Percentiles rank a stretch among this genome's conserved stretches.
These are phyloP conservation scores for Dipodomys ordii DNA, from an alignment of 2,113 vertebrate species.

Conservation along the genomic window DNA sequence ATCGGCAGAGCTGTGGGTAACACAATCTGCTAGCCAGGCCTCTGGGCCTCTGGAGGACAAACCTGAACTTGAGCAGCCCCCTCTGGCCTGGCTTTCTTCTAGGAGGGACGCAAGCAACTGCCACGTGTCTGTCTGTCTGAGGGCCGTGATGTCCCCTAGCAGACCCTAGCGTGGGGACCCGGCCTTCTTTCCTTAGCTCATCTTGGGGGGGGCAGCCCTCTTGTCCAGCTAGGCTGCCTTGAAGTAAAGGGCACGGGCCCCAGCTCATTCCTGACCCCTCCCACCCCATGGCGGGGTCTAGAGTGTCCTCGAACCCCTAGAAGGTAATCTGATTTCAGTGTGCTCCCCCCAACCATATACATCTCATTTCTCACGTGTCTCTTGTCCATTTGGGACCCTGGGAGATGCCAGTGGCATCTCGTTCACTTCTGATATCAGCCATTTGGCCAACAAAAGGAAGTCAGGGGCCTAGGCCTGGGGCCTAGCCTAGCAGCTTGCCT, in stretches of 20 bases:
- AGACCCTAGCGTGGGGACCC: too few species aligned
- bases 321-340: not conserved
- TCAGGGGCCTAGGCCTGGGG: not conserved
- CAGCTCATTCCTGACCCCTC: not conserved
- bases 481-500: not conserved
- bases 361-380: not conserved
- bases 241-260: not conserved
- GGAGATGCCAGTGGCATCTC: not conserved
- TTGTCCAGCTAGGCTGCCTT: not conserved
- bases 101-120: not conserved
- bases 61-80: constrained; percentile 32
- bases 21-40: constrained; percentile 39
- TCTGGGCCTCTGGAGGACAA: constrained; percentile 44
- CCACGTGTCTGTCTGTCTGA: too few species aligned
- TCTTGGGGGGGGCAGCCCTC: not conserved
- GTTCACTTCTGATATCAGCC: not conserved
- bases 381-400: too few species aligned
- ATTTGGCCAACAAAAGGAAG: not conserved
- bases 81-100: not conserved
- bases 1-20: constrained; percentile 54
- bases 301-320: not conserved
- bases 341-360: not conserved
- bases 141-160: not conserved
- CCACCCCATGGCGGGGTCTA: not conserved
- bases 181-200: too few species aligned